phyloP scores from a whole-genome alignment of 2,113 vertebrate genomes.

The Tenrec ecaudatus region DNA sequence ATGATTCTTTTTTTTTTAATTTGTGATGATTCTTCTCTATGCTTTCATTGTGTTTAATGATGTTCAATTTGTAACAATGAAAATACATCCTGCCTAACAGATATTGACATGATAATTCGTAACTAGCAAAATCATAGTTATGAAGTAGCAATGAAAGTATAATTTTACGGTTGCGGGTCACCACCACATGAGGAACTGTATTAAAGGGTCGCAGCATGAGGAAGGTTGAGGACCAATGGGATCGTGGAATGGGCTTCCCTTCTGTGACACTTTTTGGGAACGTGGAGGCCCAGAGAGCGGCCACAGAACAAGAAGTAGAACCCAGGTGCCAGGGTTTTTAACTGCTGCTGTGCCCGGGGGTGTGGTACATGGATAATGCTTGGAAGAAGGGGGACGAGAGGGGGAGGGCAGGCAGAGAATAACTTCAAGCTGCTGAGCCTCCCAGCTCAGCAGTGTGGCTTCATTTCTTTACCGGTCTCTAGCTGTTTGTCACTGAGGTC shows the following conservation, averaged over 20 bases:
- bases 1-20: no score
- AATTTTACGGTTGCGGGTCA: no score
- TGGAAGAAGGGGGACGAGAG: background rate
- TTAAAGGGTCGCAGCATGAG: no score
- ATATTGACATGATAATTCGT: no score
- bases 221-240: no score
- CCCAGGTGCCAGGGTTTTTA: background rate
- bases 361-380: background rate
- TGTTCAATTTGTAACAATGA: no score
- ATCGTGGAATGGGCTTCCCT: background rate
- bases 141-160: no score
- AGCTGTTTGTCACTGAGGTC: fast-evolving
- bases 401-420: background rate
- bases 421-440: background rate
- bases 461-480: background rate
- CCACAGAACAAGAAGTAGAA: background rate
- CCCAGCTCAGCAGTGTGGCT: background rate
- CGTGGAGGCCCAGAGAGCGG: background rate
- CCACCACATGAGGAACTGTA: no score
- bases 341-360: background rate
- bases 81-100: no score
- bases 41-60: no score
- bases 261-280: background rate
- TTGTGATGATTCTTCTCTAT: no score
- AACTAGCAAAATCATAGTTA: no score